Base-by-base conservation (phyloP, 1,140 invertebrate genomes). In the Drosophila parvula region DNA sequence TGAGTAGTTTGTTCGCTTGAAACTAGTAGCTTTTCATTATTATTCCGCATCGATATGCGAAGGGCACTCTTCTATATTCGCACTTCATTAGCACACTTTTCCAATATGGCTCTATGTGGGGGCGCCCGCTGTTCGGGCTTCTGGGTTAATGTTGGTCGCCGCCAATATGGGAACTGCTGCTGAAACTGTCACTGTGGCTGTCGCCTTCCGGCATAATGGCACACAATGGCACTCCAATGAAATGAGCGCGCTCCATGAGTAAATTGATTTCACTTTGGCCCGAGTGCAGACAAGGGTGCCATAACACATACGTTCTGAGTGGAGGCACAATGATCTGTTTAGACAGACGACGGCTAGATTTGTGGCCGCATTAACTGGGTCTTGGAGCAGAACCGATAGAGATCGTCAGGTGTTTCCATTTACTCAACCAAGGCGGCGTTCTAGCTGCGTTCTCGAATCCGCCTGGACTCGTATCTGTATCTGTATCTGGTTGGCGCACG, bases 341-440 rank as follows among this genome's bases (percentile, higher is more conserved):
- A 18, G 32, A 51, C 45, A 45, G 68, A 34, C 44, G 44, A 14
- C 36, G 56, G 34, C 47, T 67, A 22, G 45, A 69, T 69, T 67
- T 69, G 65, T 69, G 60, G 47, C 22, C 45, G 45, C 75, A 78
- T 78, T 78, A 78, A 45, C 58, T 50, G 48, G 64, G 41, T 62
- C 74, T 70, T 40, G 34, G 51, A 67, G 45, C 73, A 76, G 74
- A 76, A 76, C 75, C 64, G 74, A 53, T 76, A 67, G 47, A 76
- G 73, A 77, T 77, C 71, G 61, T 76, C 73, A 77, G 71, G 61
- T 77, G 74, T 55, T 67, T 75, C 45, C 45, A 64, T 53, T 74
- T 51, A 74, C 30, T 74, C 51, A 40, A 55, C 34, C 51, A 55
- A 57, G 74, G 79, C 62, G 32, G 45, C 64, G 75, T 79, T 85